Percentiles rank a stretch among this genome's conserved stretches.
Evolutionary conservation across 2,113 vertebrate species (phyloP).

Genomic region (Nesoenas mayeri): DNA sequence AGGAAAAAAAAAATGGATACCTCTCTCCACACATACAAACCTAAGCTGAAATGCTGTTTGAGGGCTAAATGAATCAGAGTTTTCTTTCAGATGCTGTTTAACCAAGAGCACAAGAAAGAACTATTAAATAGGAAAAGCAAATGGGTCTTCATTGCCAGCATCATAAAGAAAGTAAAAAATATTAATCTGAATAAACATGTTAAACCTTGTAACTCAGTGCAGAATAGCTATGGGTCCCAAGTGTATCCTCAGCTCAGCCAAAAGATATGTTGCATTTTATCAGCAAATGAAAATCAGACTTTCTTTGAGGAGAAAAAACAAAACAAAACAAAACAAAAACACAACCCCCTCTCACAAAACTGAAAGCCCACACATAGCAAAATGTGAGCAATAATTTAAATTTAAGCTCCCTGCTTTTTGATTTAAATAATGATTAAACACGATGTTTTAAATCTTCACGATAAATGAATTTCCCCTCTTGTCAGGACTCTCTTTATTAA

Average conservation of each 20-base stretch:
- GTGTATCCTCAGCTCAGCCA: background rate
- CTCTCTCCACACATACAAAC: background rate
- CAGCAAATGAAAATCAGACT: background rate
- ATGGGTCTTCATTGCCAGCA: background rate
- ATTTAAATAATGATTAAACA: background rate
- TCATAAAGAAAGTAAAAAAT: background rate
- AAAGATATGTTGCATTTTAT: background rate
- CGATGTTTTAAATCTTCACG: background rate
- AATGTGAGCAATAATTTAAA: constrained; percentile 17
- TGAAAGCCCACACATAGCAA: background rate
- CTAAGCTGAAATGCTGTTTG: background rate
- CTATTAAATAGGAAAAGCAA: background rate
- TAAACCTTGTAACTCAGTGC: background rate
- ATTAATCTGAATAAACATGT: background rate
- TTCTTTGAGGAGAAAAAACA: background rate
- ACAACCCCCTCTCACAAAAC: too few species aligned
- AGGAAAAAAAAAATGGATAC: background rate
- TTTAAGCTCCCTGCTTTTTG: background rate
- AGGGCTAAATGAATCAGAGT: background rate
- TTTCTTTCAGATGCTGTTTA: background rate
- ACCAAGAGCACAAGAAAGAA: background rate
- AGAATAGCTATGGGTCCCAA: background rate
- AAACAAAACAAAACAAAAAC: too few species aligned
- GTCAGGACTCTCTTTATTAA: background rate
- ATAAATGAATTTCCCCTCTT: background rate